Conservation (phyloP, 2,888 invertebrate species). For the Rapana venosa region DNA sequence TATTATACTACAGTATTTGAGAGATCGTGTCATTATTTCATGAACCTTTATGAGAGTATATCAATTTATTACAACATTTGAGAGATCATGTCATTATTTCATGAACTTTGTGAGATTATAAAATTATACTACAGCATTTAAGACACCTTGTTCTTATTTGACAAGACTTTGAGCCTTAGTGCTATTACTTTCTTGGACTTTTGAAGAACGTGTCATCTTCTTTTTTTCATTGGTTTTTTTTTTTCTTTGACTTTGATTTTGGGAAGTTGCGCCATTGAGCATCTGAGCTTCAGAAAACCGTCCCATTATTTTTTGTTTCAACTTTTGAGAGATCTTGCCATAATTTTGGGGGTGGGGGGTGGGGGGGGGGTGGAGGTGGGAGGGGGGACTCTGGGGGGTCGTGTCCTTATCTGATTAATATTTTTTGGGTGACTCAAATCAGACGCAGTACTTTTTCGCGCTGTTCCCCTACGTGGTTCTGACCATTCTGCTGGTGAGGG, state of each 20-base stretch:
- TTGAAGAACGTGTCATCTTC: background rate
- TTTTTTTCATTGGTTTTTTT: background rate
- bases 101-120: too few relatives aligned
- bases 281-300: background rate
- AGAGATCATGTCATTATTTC: too few relatives aligned
- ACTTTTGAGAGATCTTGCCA: background rate
- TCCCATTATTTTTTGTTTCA: background rate
- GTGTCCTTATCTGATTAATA: too few relatives aligned
- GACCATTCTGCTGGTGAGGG: conserved; percentile 68
- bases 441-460: conserved; percentile 71
- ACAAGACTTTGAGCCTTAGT: background rate
- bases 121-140: too few relatives aligned
- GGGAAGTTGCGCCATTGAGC: background rate
- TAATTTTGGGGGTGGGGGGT: too few relatives aligned
- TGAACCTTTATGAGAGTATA: too few relatives aligned
- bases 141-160: too few relatives aligned
- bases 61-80: too few relatives aligned
- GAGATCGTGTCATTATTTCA: too few relatives aligned
- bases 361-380: too few relatives aligned
- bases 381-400: too few relatives aligned
- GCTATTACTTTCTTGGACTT: background rate
- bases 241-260: background rate
- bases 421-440: background rate
- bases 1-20: too few relatives aligned
- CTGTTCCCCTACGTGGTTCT: conserved; percentile 71